phyloP scores from a whole-genome alignment of 2,888 invertebrate genomes.

The Matsumyia berberina region DNA sequence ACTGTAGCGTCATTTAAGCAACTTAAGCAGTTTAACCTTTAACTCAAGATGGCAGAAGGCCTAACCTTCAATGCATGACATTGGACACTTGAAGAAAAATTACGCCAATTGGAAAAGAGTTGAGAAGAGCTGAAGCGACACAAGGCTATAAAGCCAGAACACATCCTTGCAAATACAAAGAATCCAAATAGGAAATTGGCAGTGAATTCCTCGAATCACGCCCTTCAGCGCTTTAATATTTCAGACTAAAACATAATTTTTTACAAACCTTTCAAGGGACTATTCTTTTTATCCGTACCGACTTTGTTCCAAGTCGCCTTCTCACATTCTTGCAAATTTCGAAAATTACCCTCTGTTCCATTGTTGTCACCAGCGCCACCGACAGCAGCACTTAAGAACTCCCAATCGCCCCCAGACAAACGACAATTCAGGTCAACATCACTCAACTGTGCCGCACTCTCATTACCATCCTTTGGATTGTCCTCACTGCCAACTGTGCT shows the following conservation, averaged over 20 bases:
- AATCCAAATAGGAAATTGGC: too few species aligned
- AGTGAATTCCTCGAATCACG: too few species aligned
- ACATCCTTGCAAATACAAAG: too few species aligned
- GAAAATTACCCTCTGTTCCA: conserved; percentile 9
- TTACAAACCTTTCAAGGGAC: conserved; percentile 36
- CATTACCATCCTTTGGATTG: conserved; percentile 46
- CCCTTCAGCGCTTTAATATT: too few species aligned
- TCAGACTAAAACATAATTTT: not conserved
- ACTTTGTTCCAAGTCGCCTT: conserved; percentile 23
- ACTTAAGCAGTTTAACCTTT: too few species aligned
- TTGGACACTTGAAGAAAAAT: too few species aligned
- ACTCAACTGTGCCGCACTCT: conserved; percentile 29
- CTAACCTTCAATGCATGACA: too few species aligned
- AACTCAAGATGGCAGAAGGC: too few species aligned
- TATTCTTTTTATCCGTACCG: not conserved
- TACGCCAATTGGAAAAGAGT: too few species aligned
- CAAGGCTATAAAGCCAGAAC: too few species aligned
- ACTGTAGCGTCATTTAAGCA: too few species aligned
- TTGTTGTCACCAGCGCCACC: conserved; percentile 22
- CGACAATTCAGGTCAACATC: conserved; percentile 49
- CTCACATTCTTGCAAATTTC: conserved; percentile 16
- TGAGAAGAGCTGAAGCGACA: too few species aligned
- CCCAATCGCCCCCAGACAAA: conserved; percentile 53
- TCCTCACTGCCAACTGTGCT: conserved; percentile 69
- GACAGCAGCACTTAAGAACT: conserved; percentile 44